phyloP scores from a whole-genome alignment of 2,113 vertebrate species.

The Gymnobelideus leadbeateri region DNA sequence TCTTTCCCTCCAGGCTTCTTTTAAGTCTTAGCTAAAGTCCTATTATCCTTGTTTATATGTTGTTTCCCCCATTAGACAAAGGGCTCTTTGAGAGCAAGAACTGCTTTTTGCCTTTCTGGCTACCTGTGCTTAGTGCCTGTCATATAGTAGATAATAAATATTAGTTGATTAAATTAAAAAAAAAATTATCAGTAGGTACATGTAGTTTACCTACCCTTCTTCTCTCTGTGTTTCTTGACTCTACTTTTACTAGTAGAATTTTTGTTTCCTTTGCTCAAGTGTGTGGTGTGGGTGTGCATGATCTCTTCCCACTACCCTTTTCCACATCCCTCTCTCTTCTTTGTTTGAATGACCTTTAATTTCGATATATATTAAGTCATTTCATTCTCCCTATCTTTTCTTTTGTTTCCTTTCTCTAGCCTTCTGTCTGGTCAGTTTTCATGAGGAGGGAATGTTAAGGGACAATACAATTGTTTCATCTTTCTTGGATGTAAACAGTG shows the following conservation, averaged over 20 bases:
- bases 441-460: background rate
- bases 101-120: background rate
- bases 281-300: background rate
- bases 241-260: background rate
- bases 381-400: too few species aligned
- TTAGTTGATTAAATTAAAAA: background rate
- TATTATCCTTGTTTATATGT: background rate
- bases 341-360: background rate
- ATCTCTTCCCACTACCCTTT: background rate
- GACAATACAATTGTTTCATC: background rate
- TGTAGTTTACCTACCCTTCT: too few species aligned
- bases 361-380: background rate
- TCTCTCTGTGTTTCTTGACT: background rate
- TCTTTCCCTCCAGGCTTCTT: background rate
- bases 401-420: too few species aligned
- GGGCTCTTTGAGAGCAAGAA: too few species aligned
- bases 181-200: background rate
- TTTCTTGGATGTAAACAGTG: background rate
- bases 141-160: background rate
- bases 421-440: background rate
- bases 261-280: too few species aligned
- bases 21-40: background rate
- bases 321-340: background rate
- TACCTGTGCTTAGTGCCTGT: background rate
- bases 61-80: too few species aligned